These are phyloP conservation scores for Crocuta crocuta DNA, from an alignment of 2,113 vertebrate species.

Conservation along the genomic window DNA sequence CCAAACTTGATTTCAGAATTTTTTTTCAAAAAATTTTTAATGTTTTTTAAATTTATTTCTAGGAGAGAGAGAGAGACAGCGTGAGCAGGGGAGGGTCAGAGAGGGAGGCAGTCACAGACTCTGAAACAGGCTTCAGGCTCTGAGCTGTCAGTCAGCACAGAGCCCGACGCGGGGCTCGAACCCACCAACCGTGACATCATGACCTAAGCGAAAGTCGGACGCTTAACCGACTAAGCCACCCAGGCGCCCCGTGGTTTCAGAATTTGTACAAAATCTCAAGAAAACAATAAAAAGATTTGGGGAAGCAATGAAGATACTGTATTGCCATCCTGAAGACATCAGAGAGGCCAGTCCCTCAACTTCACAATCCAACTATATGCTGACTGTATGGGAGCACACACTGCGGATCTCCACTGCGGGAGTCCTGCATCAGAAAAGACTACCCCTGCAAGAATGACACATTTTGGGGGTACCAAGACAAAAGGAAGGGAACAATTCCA, in stretches of 20 bases:
- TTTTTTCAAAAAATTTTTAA: neutral
- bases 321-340: neutral
- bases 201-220: too few species aligned
- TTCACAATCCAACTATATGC: neutral
- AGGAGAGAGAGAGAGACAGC: too few species aligned
- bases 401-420: neutral
- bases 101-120: too few species aligned
- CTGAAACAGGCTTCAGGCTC: too few species aligned
- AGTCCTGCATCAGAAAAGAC: neutral
- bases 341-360: neutral
- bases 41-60: too few species aligned
- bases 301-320: neutral
- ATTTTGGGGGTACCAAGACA: neutral
- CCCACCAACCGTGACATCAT: too few species aligned
- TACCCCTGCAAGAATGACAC: neutral
- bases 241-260: neutral
- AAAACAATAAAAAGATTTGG: neutral
- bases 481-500: slow-evolving; percentile 15
- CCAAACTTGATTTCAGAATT: neutral
- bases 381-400: neutral
- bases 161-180: too few species aligned
- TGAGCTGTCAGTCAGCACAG: too few species aligned
- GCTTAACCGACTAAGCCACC: too few species aligned
- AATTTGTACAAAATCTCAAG: neutral
- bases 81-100: too few species aligned